Base-by-base conservation (phyloP, 2,797 vertebrate genomes). In the Chelidonichthys spinosus region DNA sequence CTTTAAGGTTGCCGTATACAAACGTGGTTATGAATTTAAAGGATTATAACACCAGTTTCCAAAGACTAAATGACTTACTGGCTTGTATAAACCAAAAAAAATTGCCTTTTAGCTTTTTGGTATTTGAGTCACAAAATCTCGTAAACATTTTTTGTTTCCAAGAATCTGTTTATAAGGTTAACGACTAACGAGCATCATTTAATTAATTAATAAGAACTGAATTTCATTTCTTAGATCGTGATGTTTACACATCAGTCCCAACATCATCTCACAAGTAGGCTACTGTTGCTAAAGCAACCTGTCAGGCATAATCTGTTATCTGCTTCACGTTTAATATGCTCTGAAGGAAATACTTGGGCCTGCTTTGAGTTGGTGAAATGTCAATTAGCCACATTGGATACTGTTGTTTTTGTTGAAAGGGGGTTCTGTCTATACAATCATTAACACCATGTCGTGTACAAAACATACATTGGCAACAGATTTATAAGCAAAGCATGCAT, bases 401-500 rank as follows among this genome's bases (percentile, higher is more conserved):
- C 43, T 18, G 35, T 62, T 68, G 35, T n/a, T 42, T 17, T 72
- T n/a, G n/a, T 49, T 47, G 18, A 43, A 4, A 42, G 56, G 15
- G 32, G 6, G 3, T 52, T 55, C 13, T 59, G 36, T 69, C 40
- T 44, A 47, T 65, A 74, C 9, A 75, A n/a, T 66, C 13, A 39
- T 43, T 25, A 35, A 54, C 63, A 52, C 8, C 18, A 61, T 50
- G 1, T 25, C 25, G 25, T 25, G 55, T 78, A 67, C 76, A 2
- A 72, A 69, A 63, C 56, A 74, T 54, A 35, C 11, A 52, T 44
- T 68, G 17, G 11, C 18, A 71, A 36, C 46, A 56, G 33, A 69
- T 35, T 43, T 55, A 33, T 78, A 46, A 63, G 53, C 33, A 72
- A 65, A 78, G 85, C 84, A 85, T 87, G 77, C 50, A 47, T 71